Conservation (phyloP, 2,797 vertebrate genomes). For the Sebastes minor region DNA sequence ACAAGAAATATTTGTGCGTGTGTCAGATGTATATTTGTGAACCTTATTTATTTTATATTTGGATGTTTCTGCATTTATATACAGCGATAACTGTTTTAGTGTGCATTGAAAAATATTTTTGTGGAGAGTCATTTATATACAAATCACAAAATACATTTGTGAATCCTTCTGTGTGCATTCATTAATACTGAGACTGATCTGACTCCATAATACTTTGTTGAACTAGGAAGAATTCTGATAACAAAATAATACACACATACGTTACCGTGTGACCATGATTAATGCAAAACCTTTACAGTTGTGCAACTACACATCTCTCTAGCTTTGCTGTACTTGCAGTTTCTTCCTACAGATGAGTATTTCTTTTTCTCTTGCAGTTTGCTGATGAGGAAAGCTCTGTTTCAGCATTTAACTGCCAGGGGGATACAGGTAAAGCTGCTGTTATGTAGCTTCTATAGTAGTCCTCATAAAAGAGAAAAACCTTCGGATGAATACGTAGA, state of each 20-base stretch:
- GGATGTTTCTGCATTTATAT: too few species aligned
- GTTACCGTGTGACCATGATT: neutral
- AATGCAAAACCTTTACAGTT: neutral
- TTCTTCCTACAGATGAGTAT: neutral
- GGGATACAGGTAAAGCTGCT: slow-evolving; percentile 91
- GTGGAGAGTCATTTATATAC: too few species aligned
- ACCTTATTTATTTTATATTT: too few species aligned
- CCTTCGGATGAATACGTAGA: neutral
- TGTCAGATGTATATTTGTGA: too few species aligned
- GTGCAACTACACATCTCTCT: neutral
- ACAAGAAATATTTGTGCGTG: too few species aligned
- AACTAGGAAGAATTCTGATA: neutral
- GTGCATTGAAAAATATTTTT: too few species aligned
- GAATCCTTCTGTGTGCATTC: too few species aligned
- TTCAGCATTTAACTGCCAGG: slow-evolving; percentile 93
- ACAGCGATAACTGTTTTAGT: too few species aligned
- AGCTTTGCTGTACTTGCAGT: neutral
- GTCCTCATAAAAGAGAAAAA: neutral
- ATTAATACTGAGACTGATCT: too few species aligned
- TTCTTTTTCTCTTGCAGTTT: slow-evolving; percentile 79
- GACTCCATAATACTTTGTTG: too few species aligned
- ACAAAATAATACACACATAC: neutral
- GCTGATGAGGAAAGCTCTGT: slow-evolving; percentile 94
- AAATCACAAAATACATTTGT: too few species aligned
- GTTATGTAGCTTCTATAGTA: neutral